These are phyloP conservation scores for Zaprionus inermis DNA, from an alignment of 1,140 invertebrate species.

Conservation along the genomic window DNA sequence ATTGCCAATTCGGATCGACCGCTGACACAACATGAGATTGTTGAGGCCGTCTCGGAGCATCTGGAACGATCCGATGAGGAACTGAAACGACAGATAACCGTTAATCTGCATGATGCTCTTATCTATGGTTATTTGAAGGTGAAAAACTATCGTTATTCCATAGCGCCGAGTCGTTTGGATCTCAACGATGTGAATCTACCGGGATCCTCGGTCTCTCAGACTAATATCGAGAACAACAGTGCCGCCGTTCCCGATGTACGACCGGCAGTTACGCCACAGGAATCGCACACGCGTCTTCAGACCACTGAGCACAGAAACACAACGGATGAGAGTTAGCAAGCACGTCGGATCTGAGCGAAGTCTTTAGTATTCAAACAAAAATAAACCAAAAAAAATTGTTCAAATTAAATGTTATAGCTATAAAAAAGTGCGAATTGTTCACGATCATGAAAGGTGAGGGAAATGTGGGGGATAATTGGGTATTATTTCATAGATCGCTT, in stretches of 20 bases:
- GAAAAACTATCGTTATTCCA: conserved; percentile 58
- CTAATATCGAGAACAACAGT: not conserved
- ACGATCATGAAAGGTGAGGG: not conserved
- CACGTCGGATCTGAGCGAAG: not conserved
- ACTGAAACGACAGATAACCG: conserved; percentile 64
- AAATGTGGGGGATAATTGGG: no score
- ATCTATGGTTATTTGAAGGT: conserved; percentile 62
- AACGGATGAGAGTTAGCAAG: not conserved
- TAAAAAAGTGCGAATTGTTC: not conserved
- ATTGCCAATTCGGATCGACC: conserved; percentile 62
- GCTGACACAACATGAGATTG: conserved; percentile 63
- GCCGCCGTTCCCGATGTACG: not conserved
- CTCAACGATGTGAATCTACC: conserved; percentile 2
- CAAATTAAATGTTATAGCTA: not conserved
- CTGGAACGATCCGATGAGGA: conserved; percentile 67
- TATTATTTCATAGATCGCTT: no score
- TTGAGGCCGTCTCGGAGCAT: conserved; percentile 53
- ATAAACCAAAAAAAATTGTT: not conserved
- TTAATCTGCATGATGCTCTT: conserved; percentile 60
- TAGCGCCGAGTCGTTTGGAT: conserved; percentile 35
- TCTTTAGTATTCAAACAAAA: not conserved
- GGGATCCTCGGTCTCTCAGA: not conserved
- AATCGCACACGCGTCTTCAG: not conserved
- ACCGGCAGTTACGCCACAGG: not conserved
- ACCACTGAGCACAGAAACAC: not conserved